A percentile compares a stretch with the other conserved stretches of the same genome.
These are phyloP conservation scores for Athalia cordata DNA, from an alignment of 2,888 invertebrate species.

Conservation along the genomic window DNA sequence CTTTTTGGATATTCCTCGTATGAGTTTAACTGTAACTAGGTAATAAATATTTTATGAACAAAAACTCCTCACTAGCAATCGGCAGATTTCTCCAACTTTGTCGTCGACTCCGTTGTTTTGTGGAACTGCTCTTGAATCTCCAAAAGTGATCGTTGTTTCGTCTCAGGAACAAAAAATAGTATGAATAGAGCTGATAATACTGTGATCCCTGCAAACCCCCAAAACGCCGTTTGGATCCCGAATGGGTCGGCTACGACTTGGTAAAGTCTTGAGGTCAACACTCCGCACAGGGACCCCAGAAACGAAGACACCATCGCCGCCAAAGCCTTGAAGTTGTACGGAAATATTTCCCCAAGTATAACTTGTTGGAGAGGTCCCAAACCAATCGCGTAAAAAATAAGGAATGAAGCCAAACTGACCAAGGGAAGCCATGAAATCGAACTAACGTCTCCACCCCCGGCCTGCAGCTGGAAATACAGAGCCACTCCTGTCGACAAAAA, in stretches of 20 bases:
- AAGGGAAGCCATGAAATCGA: conserved; percentile 39
- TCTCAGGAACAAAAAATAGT: conserved; percentile 53
- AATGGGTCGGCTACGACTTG: conserved; percentile 18
- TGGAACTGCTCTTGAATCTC: conserved; percentile 50
- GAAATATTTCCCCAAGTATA: conserved; percentile 53
- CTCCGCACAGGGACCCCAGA: conserved; percentile 42
- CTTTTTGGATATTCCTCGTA: too few species aligned
- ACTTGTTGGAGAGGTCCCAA: conserved; percentile 47
- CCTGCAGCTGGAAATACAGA: conserved; percentile 20
- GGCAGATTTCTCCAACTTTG: too few species aligned
- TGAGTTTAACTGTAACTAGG: too few species aligned
- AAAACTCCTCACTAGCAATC: too few species aligned
- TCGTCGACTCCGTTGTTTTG: not conserved
- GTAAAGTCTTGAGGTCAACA: conserved; percentile 46
- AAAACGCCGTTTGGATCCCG: conserved; percentile 50
- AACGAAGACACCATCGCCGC: conserved; percentile 47
- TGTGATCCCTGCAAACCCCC: conserved; percentile 42
- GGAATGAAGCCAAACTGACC: conserved; percentile 17
- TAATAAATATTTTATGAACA: too few species aligned
- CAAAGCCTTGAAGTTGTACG: conserved; percentile 50
- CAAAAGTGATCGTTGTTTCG: conserved; percentile 50
- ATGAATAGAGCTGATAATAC: conserved; percentile 13
- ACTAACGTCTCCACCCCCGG: not conserved
- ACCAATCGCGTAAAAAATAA: conserved; percentile 44
- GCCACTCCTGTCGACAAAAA: conserved; percentile 5